These are phyloP conservation scores for Clarias batrachus DNA, from an alignment of 2,113 vertebrate genomes.

Conservation along the genomic window DNA sequence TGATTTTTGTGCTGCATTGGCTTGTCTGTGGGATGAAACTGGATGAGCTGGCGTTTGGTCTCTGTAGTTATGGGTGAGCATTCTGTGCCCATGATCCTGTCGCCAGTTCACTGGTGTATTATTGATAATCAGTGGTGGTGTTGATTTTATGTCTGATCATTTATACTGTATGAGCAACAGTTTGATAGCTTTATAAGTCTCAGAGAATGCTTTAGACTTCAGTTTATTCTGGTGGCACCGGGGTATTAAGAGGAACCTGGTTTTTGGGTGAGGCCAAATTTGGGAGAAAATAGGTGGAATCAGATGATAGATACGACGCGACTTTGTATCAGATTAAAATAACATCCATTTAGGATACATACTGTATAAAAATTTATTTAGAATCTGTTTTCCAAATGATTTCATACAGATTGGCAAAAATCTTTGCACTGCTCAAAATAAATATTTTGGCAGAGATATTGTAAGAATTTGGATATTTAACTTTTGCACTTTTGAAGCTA, in stretches of 20 bases:
- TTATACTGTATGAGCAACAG: neutral
- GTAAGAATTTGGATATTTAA: neutral
- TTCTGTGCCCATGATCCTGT: no score
- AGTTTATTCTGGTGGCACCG: neutral
- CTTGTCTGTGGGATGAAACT: no score
- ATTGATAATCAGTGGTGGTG: no score
- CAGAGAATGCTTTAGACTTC: neutral
- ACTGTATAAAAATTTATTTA: neutral
- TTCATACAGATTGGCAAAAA: neutral
- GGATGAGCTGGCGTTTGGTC: no score
- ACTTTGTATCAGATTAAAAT: neutral
- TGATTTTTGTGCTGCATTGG: no score
- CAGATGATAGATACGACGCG: neutral
- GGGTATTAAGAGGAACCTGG: neutral
- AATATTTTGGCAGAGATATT: neutral
- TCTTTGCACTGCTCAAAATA: neutral
- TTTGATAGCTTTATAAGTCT: neutral
- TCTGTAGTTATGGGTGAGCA: no score
- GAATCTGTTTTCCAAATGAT: neutral
- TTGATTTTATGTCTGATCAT: neutral
- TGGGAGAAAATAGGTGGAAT: neutral
- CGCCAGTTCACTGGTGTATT: no score
- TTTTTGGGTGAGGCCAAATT: neutral
- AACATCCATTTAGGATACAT: neutral
- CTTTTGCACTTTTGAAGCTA: slow-evolving; percentile 13